Percentiles rank a stretch among this genome's conserved stretches.
These are phyloP conservation scores for Motacilla alba DNA, from an alignment of 2,113 vertebrate species.

Conservation along the genomic window DNA sequence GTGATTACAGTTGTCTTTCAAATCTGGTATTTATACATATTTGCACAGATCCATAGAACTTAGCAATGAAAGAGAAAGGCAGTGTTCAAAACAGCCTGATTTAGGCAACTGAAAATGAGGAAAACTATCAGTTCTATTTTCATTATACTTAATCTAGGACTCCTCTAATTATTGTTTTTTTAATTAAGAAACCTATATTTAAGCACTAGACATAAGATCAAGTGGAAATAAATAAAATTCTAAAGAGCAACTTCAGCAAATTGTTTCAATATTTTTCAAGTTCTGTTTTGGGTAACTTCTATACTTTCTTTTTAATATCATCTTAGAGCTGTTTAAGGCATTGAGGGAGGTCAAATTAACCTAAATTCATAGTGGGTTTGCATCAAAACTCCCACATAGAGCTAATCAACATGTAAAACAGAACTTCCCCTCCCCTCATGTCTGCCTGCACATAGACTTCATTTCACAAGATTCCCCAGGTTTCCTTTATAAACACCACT, in stretches of 20 bases:
- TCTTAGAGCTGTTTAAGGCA: neutral
- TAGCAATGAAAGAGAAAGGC: neutral
- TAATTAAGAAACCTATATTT: neutral
- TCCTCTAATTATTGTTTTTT: neutral
- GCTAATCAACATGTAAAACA: neutral
- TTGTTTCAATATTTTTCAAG: neutral
- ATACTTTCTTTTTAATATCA: neutral
- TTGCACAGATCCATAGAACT: neutral
- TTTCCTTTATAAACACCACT: neutral
- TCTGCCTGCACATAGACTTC: neutral
- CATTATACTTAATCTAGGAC: neutral
- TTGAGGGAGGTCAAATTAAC: neutral
- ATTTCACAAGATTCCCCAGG: neutral
- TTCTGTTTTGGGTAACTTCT: neutral
- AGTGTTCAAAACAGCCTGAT: neutral
- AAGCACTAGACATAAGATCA: neutral
- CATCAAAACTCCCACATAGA: neutral
- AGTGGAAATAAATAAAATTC: neutral
- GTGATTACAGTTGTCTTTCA: neutral
- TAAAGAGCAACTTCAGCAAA: neutral
- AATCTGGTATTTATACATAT: neutral
- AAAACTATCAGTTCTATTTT: neutral
- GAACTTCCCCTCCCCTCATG: neutral
- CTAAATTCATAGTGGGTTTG: neutral
- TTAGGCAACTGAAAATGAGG: neutral